These are phyloP conservation scores for Pseudococcus jackbeardsleyi DNA, from an alignment of 2,888 invertebrate species.

Conservation along the genomic window DNA sequence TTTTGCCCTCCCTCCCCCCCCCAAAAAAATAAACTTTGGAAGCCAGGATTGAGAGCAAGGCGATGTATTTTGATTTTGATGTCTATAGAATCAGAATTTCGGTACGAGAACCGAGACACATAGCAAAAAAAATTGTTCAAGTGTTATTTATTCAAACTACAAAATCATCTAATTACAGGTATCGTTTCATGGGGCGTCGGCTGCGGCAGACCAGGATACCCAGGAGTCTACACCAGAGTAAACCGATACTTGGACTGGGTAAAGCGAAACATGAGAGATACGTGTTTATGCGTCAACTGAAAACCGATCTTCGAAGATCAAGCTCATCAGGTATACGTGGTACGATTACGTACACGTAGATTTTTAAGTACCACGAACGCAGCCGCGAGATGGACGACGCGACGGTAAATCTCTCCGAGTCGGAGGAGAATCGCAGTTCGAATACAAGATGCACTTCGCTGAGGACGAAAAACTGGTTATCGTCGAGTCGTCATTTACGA, in stretches of 20 bases:
- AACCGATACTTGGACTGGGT: conserved; percentile 83
- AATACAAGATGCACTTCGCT: neutral
- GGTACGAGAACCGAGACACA: too few species aligned
- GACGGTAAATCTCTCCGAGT: neutral
- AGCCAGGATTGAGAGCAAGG: too few species aligned
- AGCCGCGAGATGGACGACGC: neutral
- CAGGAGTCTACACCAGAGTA: conserved; percentile 86
- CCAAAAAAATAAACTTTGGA: too few species aligned
- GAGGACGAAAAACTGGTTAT: conserved; percentile 16
- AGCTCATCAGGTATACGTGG: neutral
- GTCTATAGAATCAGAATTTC: too few species aligned
- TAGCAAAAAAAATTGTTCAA: too few species aligned
- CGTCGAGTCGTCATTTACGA: conserved; percentile 25
- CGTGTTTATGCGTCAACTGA: conserved; percentile 75
- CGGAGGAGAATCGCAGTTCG: conserved; percentile 8
- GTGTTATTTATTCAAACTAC: neutral
- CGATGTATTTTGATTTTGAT: too few species aligned
- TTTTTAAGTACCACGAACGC: neutral
- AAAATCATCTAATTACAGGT: conserved; percentile 67
- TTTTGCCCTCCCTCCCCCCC: too few species aligned
- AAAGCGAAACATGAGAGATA: conserved; percentile 77
- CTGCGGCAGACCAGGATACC: conserved; percentile 77
- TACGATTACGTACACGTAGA: neutral
- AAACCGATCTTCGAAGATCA: neutral
- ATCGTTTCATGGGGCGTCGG: conserved; percentile 71